A percentile compares a stretch with the other conserved stretches of the same genome.
These are phyloP conservation scores for Drosophila leonis DNA, from an alignment of 2,888 invertebrate genomes.

Conservation along the genomic window DNA sequence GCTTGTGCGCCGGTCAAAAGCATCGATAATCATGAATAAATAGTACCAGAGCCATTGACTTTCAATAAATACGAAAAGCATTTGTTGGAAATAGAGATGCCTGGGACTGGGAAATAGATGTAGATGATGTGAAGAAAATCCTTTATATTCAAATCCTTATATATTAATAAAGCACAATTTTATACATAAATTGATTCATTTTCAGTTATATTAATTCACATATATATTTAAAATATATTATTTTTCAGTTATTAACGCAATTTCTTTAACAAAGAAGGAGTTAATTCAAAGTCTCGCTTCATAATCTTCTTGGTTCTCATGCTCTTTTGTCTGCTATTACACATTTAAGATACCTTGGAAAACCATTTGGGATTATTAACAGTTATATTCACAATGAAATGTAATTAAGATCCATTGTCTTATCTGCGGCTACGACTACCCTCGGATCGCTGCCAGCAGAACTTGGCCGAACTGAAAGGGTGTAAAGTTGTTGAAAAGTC, in stretches of 20 bases:
- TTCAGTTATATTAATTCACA: too few relatives aligned
- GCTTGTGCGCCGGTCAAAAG: slow-evolving; percentile 5
- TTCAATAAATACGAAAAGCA: neutral
- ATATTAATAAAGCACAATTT: too few relatives aligned
- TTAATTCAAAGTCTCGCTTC: neutral
- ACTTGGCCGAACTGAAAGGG: slow-evolving; percentile 53
- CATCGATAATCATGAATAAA: slow-evolving; percentile 25
- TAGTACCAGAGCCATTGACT: slow-evolving; percentile 9
- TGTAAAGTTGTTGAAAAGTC: slow-evolving; percentile 64
- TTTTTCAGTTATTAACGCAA: neutral
- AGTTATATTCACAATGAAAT: slow-evolving; percentile 47
- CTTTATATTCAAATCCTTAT: too few relatives aligned
- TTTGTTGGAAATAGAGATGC: neutral
- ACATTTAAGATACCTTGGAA: slow-evolving; percentile 30
- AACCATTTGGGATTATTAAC: slow-evolving; percentile 39
- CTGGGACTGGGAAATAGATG: too few relatives aligned
- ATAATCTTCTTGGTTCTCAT: slow-evolving; percentile 10
- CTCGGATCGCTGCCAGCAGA: slow-evolving; percentile 61
- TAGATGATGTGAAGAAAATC: too few relatives aligned
- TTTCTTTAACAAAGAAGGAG: neutral
- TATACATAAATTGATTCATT: neutral
- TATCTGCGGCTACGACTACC: slow-evolving; percentile 40
- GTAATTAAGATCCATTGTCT: slow-evolving; percentile 70
- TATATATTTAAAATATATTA: neutral
- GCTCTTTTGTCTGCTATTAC: neutral